Conservation (phyloP, 2,797 vertebrate species). For the Otus scops region DNA sequence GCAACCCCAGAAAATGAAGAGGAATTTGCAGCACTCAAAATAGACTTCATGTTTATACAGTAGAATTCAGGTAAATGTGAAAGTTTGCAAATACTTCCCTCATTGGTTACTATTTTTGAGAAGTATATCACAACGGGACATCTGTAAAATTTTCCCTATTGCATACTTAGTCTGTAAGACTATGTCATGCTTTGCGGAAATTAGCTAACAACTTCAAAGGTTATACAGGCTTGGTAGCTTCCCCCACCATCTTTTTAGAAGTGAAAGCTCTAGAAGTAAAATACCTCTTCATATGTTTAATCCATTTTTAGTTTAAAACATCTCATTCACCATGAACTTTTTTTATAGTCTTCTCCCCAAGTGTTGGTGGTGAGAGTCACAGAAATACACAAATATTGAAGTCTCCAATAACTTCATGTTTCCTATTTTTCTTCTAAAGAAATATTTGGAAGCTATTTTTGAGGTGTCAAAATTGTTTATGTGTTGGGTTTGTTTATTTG, state of each 20-base stretch:
- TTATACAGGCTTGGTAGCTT: not conserved
- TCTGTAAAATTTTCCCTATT: not conserved
- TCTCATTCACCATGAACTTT: not conserved
- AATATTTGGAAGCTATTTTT: not conserved
- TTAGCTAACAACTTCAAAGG: not conserved
- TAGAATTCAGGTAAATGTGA: not conserved
- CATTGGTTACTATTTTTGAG: not conserved
- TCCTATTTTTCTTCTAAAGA: not conserved
- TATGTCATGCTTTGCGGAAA: not conserved
- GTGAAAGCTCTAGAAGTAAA: not conserved
- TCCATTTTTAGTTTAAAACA: not conserved
- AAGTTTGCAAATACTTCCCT: not conserved
- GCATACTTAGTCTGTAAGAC: rapidly evolving
- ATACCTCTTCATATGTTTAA: not conserved
- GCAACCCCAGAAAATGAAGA: not conserved
- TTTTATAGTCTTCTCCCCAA: not conserved
- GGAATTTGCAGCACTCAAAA: not conserved
- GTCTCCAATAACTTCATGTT: not conserved
- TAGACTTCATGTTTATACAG: rapidly evolving
- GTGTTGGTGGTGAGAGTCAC: not conserved
- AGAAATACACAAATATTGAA: not conserved
- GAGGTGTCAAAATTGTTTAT: not conserved
- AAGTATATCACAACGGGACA: not conserved
- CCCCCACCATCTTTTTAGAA: not conserved
- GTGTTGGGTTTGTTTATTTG: rapidly evolving